Base-by-base conservation (phyloP, 1,140 invertebrate species). In the Acromyrmex charruanus region DNA sequence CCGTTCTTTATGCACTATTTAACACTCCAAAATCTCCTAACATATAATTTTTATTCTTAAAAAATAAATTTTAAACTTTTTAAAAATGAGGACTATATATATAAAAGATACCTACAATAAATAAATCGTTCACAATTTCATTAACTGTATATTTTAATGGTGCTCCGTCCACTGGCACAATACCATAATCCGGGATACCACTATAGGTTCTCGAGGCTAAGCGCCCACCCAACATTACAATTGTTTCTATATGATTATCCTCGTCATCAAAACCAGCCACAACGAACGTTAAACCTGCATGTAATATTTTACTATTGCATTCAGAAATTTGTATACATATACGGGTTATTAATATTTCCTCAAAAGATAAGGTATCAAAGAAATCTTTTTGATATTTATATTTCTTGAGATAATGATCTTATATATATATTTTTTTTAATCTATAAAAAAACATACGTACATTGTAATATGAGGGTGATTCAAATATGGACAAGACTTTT, bases 41-140 rank as follows among this genome's bases (percentile, higher is more conserved):
- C 1, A 44, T 39, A 39, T 44, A 44, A 39, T 39, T 39, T 39
- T 39, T 44, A 44, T 39, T 59, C 7, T n/a, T 31, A 53, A 77
- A 28, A 39, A 51, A 16, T 28, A 21, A 4, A 14, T 55, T 66
- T 25, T 66, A 44, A 21, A 16, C 6, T 25, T 68, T 31, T 7
- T 14, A 77, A 31, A 49, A 18, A 71, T 21, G 0, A 53, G 3
- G 14, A 58, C 63, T 39, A 31, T 44, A 31, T 14, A 1, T 53
- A 59, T 12, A 39, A 61, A 49, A 4, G 28, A 28, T 77, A 93
- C 94, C 88, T 94, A 96, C 96, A 65, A 97, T 92, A 91, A 96
- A 97, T 28, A 97, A 92, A 87, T 96, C 93, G 4, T 96, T 96
- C 5, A 97, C 96, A 55, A 96, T 93, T 91, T 97, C 93, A 7